Percentiles rank a stretch among this genome's conserved stretches.
Conservation (phyloP, 1,140 invertebrate species). For the Fragariocoptes setiger region DNA sequence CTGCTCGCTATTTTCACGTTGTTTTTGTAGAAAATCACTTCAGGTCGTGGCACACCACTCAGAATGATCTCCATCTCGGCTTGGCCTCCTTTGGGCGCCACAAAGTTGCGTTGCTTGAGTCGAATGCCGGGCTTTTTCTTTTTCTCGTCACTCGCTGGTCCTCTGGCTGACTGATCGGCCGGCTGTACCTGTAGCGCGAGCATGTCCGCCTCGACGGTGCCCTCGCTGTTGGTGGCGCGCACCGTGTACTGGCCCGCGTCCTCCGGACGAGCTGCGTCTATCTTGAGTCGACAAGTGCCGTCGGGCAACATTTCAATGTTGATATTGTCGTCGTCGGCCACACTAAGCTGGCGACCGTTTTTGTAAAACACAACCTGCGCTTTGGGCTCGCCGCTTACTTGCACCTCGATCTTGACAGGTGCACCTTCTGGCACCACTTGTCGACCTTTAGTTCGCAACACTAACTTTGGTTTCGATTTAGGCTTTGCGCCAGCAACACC, state of each 20-base stretch:
- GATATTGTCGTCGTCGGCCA: slow-evolving; percentile 12
- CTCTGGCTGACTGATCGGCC: not conserved
- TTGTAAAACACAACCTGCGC: slow-evolving; percentile 19
- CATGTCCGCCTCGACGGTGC: slow-evolving; percentile 26
- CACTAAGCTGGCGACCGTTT: slow-evolving; percentile 15
- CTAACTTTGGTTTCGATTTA: slow-evolving; percentile 7
- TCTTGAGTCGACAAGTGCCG: slow-evolving; percentile 22
- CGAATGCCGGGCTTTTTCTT: not conserved
- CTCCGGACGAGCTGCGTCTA: slow-evolving; percentile 40
- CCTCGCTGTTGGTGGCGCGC: slow-evolving; percentile 43
- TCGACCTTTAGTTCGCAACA: too few species aligned
- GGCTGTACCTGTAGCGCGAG: slow-evolving; percentile 10
- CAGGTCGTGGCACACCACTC: not conserved
- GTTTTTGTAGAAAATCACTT: not conserved
- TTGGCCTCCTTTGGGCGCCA: not conserved
- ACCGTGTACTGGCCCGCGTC: slow-evolving; percentile 73
- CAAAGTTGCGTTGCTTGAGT: not conserved
- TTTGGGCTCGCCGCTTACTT: slow-evolving; percentile 12
- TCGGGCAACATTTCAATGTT: slow-evolving; percentile 2
- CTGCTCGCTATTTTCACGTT: not conserved
- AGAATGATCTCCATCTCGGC: not conserved
- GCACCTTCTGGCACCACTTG: slow-evolving; percentile 13
- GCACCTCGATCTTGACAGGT: slow-evolving; percentile 15
- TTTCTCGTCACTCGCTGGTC: not conserved
- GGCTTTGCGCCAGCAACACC: too few species aligned